These are phyloP conservation scores for Ornithoptera alexandrae DNA, from an alignment of 2,888 invertebrate genomes.

Conservation along the genomic window DNA sequence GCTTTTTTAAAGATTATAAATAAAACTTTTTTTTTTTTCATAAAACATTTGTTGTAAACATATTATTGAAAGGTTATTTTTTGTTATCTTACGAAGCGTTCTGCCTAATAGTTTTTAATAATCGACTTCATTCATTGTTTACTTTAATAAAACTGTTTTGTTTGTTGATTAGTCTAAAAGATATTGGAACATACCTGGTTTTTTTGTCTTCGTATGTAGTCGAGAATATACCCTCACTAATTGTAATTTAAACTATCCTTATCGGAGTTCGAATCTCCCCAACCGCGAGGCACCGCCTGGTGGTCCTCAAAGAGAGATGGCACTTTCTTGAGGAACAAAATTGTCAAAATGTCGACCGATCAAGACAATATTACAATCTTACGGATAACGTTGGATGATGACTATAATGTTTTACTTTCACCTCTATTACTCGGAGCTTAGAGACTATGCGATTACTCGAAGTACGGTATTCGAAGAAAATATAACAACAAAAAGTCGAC, in stretches of 20 bases:
- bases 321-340: constrained; percentile 66
- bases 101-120: too few relatives aligned
- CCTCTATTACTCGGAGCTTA: constrained; percentile 11
- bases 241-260: constrained; percentile 67
- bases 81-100: too few relatives aligned
- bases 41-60: too few relatives aligned
- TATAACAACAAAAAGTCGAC: constrained; percentile 55
- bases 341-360: constrained; percentile 76
- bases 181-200: too few relatives aligned
- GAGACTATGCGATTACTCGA: constrained; percentile 30
- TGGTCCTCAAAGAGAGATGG: constrained; percentile 65
- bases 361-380: constrained; percentile 49
- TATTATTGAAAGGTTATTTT: too few relatives aligned
- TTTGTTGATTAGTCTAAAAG: too few relatives aligned
- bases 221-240: constrained; percentile 60
- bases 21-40: constrained; percentile 29
- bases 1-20: constrained; percentile 34
- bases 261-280: constrained; percentile 52
- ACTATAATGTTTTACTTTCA: constrained; percentile 2
- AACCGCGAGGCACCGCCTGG: constrained; percentile 54
- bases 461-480: constrained; percentile 28
- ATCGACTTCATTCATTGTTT: too few relatives aligned
- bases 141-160: too few relatives aligned
- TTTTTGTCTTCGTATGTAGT: not conserved
- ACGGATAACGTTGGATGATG: not conserved